Conservation (phyloP, 2,797 vertebrate genomes). For the Siniperca obscura region DNA sequence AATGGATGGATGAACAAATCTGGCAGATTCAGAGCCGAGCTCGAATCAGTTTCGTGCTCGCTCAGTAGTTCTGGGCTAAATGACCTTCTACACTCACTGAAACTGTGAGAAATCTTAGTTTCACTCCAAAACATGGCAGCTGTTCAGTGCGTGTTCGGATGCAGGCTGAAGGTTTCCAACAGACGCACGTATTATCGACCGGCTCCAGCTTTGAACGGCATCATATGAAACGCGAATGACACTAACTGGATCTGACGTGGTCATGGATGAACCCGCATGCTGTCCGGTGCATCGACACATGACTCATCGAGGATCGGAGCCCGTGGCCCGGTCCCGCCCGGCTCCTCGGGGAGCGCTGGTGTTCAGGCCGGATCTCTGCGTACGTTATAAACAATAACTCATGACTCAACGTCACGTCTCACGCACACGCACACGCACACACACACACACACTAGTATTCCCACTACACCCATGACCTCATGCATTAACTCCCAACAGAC, state of each 20-base stretch:
- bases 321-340: background rate
- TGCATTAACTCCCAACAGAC: background rate
- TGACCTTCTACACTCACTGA: too few relatives aligned
- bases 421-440: conserved; percentile 14
- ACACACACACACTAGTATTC: background rate
- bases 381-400: background rate
- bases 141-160: too few relatives aligned
- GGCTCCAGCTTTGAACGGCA: too few relatives aligned
- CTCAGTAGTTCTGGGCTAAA: too few relatives aligned
- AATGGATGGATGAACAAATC: too few relatives aligned
- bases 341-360: background rate
- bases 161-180: too few relatives aligned
- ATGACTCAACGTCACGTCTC: background rate
- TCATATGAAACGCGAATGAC: background rate
- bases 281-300: background rate
- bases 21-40: too few relatives aligned
- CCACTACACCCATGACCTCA: background rate
- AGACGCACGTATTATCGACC: too few relatives aligned
- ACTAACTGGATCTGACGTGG: background rate
- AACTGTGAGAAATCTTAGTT: too few relatives aligned
- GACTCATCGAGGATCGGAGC: background rate
- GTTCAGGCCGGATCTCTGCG: background rate
- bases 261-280: background rate
- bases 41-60: too few relatives aligned
- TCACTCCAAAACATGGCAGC: too few relatives aligned